Conservation (phyloP, 2,888 invertebrate species). For the Drosophila cognata region DNA sequence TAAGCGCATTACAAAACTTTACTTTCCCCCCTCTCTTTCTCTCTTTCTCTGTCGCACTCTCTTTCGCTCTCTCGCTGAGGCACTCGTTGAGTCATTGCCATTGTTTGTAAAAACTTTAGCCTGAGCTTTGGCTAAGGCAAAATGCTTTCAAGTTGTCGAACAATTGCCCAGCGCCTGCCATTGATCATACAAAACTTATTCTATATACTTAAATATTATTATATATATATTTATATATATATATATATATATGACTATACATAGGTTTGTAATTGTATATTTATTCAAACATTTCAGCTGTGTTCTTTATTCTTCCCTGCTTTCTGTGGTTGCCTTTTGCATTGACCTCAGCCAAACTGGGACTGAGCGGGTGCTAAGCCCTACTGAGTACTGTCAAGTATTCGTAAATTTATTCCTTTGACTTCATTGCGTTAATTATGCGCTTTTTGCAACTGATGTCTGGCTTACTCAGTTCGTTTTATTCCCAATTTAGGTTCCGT, state of each 20-base stretch:
- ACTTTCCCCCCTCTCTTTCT: not conserved
- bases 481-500: not conserved
- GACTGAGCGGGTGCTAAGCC: not conserved
- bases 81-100: conserved; percentile 27
- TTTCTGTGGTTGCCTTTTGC: not conserved
- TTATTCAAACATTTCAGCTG: not conserved
- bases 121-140: conserved; percentile 56
- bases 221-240: conserved; percentile 9
- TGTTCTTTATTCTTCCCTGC: not conserved
- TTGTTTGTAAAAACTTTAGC: conserved; percentile 62
- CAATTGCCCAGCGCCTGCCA: conserved; percentile 48
- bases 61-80: not conserved
- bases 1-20: conserved; percentile 71
- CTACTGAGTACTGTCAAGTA: not conserved
- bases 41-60: not conserved
- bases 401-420: not conserved
- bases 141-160: conserved; percentile 59
- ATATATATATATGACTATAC: conserved; percentile 3
- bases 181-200: conserved; percentile 19
- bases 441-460: not conserved
- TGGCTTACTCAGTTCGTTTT: not conserved
- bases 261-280: conserved; percentile 10
- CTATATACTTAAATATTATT: not conserved
- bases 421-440: not conserved
- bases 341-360: not conserved